Conservation (phyloP, 1,140 invertebrate species). For the Magallana angulata region DNA sequence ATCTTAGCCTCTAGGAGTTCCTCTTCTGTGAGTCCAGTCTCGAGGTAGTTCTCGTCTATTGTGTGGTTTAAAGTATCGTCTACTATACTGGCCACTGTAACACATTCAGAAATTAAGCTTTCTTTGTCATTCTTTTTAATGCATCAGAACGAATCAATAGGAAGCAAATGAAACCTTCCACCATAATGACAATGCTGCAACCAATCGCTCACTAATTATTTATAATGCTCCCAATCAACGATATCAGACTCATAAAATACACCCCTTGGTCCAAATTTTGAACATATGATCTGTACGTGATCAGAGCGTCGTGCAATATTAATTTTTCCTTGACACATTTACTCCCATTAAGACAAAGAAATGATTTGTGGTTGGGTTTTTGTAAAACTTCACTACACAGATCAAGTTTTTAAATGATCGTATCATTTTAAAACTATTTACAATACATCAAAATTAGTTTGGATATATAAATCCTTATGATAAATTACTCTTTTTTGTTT, state of each 20-base stretch:
- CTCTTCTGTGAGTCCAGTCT: conserved; percentile 19
- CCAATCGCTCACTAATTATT: conserved; percentile 11
- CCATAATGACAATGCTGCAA: background rate
- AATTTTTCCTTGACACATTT: too few species aligned
- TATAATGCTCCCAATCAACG: background rate
- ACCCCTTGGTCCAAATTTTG: background rate
- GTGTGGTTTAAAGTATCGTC: background rate
- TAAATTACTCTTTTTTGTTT: too few species aligned
- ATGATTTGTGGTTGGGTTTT: too few species aligned
- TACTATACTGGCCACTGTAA: background rate
- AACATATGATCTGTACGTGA: too few species aligned
- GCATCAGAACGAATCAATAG: conserved; percentile 2
- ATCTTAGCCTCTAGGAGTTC: background rate
- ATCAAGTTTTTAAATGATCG: too few species aligned
- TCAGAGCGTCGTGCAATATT: too few species aligned
- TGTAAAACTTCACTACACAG: too few species aligned
- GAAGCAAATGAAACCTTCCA: background rate
- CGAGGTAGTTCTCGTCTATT: background rate
- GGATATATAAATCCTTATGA: too few species aligned
- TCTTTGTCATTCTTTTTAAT: background rate
- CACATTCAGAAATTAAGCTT: background rate
- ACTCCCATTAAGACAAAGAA: too few species aligned
- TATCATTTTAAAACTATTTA: too few species aligned
- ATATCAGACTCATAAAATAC: background rate
- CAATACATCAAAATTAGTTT: too few species aligned